Evolutionary conservation across 2,888 invertebrate genomes (phyloP).

Genomic region (Chouioia cunea): DNA sequence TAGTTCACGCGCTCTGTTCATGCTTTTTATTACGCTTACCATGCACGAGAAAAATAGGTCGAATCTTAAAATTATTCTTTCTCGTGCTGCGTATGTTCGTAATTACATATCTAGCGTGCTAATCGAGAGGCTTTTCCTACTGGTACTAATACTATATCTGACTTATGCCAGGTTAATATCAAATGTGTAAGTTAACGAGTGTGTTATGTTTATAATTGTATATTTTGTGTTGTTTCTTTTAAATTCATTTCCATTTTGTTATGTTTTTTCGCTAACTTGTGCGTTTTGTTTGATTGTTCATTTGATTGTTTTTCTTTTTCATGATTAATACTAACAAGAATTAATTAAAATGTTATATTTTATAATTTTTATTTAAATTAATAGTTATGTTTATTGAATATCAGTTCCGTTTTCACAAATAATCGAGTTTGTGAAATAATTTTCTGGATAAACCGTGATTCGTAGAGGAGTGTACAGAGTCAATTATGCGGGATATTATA

Average conservation of each 20-base stretch:
- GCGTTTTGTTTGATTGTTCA: constrained; percentile 1
- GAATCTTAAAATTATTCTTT: too few relatives aligned
- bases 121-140: too few relatives aligned
- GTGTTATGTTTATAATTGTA: not conserved
- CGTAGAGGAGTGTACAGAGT: not conserved
- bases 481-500: not conserved
- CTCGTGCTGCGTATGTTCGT: too few relatives aligned
- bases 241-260: not conserved
- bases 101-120: too few relatives aligned
- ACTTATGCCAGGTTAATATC: not conserved
- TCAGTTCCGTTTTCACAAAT: too few relatives aligned
- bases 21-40: too few relatives aligned
- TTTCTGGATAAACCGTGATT: not conserved
- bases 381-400: not conserved
- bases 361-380: not conserved
- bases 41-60: too few relatives aligned
- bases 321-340: not conserved
- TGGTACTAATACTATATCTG: too few relatives aligned
- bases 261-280: not conserved
- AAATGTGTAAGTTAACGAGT: constrained; percentile 20
- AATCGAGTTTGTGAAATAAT: not conserved
- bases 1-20: too few relatives aligned
- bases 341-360: not conserved
- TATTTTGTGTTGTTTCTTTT: not conserved
- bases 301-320: not conserved